Percentiles rank a stretch among this genome's conserved stretches.
phyloP scores from a whole-genome alignment of 2,113 vertebrate genomes.

The Dromas ardeola region DNA sequence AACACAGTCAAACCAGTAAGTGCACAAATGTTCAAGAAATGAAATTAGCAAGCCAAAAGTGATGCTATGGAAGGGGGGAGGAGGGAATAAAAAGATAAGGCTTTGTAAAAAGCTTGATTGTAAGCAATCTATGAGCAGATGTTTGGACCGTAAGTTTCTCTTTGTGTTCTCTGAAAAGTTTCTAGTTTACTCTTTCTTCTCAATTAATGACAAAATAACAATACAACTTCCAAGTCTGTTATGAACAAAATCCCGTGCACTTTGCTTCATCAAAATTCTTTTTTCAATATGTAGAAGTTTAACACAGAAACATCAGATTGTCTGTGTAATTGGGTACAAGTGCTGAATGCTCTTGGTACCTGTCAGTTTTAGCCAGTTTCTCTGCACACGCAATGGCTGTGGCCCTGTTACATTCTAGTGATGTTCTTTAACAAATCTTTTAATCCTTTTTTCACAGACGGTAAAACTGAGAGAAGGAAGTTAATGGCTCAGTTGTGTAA shows the following conservation, averaged over 20 bases:
- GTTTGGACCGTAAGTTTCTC: neutral
- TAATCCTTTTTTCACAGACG: neutral
- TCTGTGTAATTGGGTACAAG: neutral
- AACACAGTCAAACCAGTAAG: neutral
- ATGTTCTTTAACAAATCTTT: neutral
- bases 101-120: neutral
- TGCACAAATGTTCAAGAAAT: neutral
- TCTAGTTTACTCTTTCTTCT: neutral
- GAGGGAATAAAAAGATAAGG: neutral
- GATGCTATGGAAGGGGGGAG: neutral
- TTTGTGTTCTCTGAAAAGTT: neutral
- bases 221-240: neutral
- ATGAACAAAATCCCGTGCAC: neutral
- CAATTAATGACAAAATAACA: neutral
- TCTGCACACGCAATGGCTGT: neutral
- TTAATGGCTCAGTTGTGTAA: neutral
- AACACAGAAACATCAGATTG: neutral
- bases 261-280: neutral
- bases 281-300: neutral
- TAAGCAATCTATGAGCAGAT: conserved; percentile 12
- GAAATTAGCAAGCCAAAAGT: neutral
- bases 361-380: neutral
- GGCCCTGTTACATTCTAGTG: neutral
- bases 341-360: neutral
- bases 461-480: neutral